Evolutionary conservation across 2,888 invertebrate genomes (phyloP), one percentile per base, ranked within the genome.

Genomic region (Dilophus febrilis): DNA sequence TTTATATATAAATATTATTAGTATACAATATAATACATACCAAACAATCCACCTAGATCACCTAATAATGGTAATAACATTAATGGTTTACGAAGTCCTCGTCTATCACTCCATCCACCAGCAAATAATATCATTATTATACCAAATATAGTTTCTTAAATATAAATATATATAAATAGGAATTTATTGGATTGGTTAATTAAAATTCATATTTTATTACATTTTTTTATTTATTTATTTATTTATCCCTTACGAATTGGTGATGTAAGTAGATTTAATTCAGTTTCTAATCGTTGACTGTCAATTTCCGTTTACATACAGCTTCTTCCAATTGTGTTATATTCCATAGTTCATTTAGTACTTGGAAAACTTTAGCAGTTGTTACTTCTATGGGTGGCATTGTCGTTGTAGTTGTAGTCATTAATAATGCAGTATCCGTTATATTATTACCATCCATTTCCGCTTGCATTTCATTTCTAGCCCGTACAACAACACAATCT

Each of bases 41-140:
- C 57, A 35, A 50, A 37, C 33, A 56, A 55, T 3, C 54, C 52
- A 1, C 59, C 42, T 1, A 48, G 47, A 39, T 62, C 61, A 1
- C 62, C 62, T 7, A 61, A 43, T 19, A 63, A 49, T 2, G 62
- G 62, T 29, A 58, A 39, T 13, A 63, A 50, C 51, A 63, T 59
- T 37, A 61, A 61, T 11, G 62, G 61, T 41, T 62, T 63, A 5
- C 62, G 50, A 35, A 57, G 54, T 28, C 60, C 59, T 43, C 56
- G 59, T 28, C 57, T 53, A 50, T 63, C 62, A 30, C 59, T 57
- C 62, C 62, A 63, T 2, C 61, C 60, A 14, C 62, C 62, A 36
- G 62, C 62, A 41, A 61, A 63, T 1, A 63, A 49, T 18, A 62
- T 48, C 12, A 63, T 59, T 42, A 63, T 59, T 31, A 19, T 51